Percentiles rank a stretch among this genome's conserved stretches.
These are phyloP conservation scores for Ooceraea biroi DNA, from an alignment of 1,140 invertebrate genomes.

Conservation along the genomic window DNA sequence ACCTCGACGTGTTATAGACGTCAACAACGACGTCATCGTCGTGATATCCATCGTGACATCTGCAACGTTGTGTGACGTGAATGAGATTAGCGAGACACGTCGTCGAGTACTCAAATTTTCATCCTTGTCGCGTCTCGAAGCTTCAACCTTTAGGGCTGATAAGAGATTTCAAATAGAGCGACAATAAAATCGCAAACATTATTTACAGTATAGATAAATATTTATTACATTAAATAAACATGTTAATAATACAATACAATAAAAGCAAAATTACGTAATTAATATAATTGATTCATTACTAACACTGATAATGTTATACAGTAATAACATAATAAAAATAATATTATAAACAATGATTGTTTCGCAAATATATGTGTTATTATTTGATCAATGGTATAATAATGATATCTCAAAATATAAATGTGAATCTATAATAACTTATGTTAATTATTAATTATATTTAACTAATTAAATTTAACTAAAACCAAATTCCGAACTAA, in stretches of 20 bases:
- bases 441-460: not conserved
- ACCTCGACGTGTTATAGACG: conserved; percentile 65
- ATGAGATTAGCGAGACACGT: conserved; percentile 55
- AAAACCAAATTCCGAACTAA: not conserved
- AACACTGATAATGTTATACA: conserved; percentile 2
- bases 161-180: not conserved
- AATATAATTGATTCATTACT: not conserved
- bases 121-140: conserved; percentile 24
- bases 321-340: not conserved
- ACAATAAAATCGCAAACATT: conserved; percentile 1
- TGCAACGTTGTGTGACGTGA: conserved; percentile 47
- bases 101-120: conserved; percentile 71
- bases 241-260: not conserved
- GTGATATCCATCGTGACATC: conserved; percentile 46
- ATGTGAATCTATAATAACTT: not conserved
- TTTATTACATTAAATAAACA: not conserved
- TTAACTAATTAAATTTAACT: conserved; percentile 17
- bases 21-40: conserved; percentile 62
- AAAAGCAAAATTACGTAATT: not conserved
- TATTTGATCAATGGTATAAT: conserved; percentile 1
- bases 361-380: not conserved
- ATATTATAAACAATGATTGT: not conserved
- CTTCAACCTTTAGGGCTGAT: not conserved
- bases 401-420: not conserved
- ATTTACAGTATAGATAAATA: not conserved